Evolutionary conservation across 53 echinoderm and acorn worm species (phyloP), one percentile per base, ranked within the genome.

Genomic region (Holothuria scabra): DNA sequence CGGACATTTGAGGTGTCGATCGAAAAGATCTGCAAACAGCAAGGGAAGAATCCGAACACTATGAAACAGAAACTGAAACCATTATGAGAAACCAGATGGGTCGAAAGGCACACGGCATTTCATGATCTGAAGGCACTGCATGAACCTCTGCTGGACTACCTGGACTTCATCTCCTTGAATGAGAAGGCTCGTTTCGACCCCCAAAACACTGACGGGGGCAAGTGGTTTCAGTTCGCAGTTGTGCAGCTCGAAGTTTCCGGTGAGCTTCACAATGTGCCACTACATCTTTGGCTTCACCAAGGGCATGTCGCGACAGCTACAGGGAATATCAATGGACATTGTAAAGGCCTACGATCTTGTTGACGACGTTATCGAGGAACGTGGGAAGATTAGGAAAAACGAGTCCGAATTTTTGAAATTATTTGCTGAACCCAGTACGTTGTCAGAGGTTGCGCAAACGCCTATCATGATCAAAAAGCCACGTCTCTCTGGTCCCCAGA

Each of bases 21-120:
- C 16, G 55, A 18, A 41, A 61, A 68, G 28, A 62, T 83, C 20
- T 56, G 59, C 62, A 74, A 85, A 12, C 66, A 81, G 60, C 44
- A 70, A 33, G 52, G 48, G 8, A 29, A 44, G 19, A 60, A 46
- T 13, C 28, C 26, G 48, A 37, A 62, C 35, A 86, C 64, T 8
- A 23, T 38, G 49, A 67, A 35, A 26, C 63, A 44, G 28, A 79
- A 89, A 41, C 34, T 84, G n/a, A 84, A 84, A 55, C 48, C 65
- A 32, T 65, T 86, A 24, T 86, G 86, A 20, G 80, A 74, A 86
- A 90, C 90, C 21, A 70, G 86, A 83, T 72, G 72, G 72, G 90
- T 86, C 29, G 90, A 90, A 67, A 52, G 86, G 10, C 86, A 82
- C 56, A 83, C 83, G 21, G 48, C 81, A 35, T 67, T 89, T 48